phyloP scores from a whole-genome alignment of 1,140 invertebrate genomes.

The Heliothis subflexa region DNA sequence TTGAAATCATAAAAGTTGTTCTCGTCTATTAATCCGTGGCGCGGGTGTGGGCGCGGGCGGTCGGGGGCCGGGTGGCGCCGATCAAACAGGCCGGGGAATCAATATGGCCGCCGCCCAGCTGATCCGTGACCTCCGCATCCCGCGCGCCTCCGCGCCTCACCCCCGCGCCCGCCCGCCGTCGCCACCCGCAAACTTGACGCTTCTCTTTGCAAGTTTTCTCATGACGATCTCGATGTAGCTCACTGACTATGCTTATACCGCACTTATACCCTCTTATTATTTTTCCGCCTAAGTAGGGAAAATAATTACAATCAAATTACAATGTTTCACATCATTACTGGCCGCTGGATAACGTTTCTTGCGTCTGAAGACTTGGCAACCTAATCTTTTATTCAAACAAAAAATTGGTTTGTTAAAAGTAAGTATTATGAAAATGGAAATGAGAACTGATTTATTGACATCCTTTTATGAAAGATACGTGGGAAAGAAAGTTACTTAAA shows the following conservation, averaged over 20 bases:
- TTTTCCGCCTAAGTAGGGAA: conserved; percentile 19
- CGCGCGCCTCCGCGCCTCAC: conserved; percentile 56
- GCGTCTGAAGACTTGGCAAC: neutral
- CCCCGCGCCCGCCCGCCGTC: conserved; percentile 52
- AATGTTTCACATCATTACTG: conserved; percentile 14
- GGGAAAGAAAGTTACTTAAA: too few species aligned
- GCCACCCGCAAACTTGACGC: conserved; percentile 71
- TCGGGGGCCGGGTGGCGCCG: conserved; percentile 71
- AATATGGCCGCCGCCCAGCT: conserved; percentile 85
- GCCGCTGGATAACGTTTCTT: neutral
- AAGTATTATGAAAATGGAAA: neutral
- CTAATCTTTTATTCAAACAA: neutral
- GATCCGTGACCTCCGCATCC: conserved; percentile 83
- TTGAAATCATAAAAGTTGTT: conserved; percentile 86
- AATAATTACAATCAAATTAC: conserved; percentile 35
- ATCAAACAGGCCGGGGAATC: conserved; percentile 84
- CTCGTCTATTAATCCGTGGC: conserved; percentile 80
- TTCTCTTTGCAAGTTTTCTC: conserved; percentile 67
- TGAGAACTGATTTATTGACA: too few species aligned
- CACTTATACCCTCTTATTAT: conserved; percentile 47
- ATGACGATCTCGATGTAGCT: conserved; percentile 60
- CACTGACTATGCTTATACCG: conserved; percentile 50
- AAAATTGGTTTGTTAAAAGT: neutral
- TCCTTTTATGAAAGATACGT: too few species aligned
- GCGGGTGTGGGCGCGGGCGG: conserved; percentile 59